Percentiles rank a stretch among this genome's conserved stretches.
Conservation (phyloP, 2,797 vertebrate species). For the Peromyscus nudipes region DNA sequence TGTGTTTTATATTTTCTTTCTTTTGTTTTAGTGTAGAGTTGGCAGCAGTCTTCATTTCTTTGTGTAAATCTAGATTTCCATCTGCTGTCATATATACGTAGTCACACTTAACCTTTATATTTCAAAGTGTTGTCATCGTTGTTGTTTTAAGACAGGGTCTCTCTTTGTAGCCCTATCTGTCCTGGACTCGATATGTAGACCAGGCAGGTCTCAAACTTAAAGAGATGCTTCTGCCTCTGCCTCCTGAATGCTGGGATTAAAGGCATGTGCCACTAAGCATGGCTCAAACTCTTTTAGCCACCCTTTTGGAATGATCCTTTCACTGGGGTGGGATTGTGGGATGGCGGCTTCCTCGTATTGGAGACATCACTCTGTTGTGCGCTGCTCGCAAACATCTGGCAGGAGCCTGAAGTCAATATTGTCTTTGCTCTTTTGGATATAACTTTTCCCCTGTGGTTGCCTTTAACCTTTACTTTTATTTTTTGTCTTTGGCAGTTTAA, state of each 20-base stretch:
- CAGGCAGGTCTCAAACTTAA: neutral
- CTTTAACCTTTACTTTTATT: neutral
- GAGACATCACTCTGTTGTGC: neutral
- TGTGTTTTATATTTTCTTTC: neutral
- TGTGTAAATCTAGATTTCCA: neutral
- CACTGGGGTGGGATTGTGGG: neutral
- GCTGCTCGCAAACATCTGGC: neutral
- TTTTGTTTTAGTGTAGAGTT: neutral
- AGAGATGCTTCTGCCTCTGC: neutral
- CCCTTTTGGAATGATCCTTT: conserved; percentile 16
- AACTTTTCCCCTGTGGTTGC: neutral
- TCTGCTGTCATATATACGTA: neutral
- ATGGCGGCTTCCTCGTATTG: neutral
- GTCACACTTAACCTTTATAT: neutral
- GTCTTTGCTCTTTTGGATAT: neutral
- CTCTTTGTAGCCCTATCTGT: neutral
- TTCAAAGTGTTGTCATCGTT: neutral
- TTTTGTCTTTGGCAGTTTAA: conserved; percentile 4
- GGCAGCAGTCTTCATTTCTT: conserved; percentile 5
- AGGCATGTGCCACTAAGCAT: neutral
- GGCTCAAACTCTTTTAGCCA: neutral
- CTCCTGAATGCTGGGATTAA: neutral
- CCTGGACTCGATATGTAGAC: neutral
- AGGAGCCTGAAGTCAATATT: neutral
- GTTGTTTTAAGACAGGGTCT: neutral